phyloP scores from a whole-genome alignment of 2,888 invertebrate species.

The Ryuthela nishihirai region DNA sequence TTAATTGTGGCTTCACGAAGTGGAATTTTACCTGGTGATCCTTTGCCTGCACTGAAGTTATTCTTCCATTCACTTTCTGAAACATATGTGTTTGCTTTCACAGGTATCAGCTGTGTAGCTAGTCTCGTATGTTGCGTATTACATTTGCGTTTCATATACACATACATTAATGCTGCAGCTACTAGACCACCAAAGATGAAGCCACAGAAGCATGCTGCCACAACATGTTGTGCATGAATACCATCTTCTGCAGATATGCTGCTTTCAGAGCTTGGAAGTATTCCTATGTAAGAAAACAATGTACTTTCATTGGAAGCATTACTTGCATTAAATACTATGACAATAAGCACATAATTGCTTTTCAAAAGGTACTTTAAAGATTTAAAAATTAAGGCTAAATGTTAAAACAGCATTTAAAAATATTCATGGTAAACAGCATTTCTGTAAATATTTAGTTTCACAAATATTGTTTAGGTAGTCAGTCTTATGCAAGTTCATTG shows the following conservation, averaged over 20 bases:
- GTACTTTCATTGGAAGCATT: too few relatives aligned
- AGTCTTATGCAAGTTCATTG: too few relatives aligned
- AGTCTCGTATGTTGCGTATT: slow-evolving; percentile 6
- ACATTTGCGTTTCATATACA: slow-evolving; percentile 21
- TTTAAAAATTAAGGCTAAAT: too few relatives aligned
- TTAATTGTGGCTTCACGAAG: slow-evolving; percentile 32
- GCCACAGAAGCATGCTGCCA: slow-evolving; percentile 14
- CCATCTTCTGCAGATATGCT: slow-evolving; percentile 19
- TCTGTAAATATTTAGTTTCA: too few relatives aligned
- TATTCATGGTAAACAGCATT: too few relatives aligned
- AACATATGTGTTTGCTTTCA: slow-evolving; percentile 36
- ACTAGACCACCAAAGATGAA: slow-evolving; percentile 7
- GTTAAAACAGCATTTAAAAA: too few relatives aligned
- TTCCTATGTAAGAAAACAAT: too few relatives aligned
- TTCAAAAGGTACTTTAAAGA: too few relatives aligned
- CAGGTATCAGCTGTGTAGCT: slow-evolving; percentile 24
- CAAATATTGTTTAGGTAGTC: too few relatives aligned
- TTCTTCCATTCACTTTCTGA: slow-evolving; percentile 32
- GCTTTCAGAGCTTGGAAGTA: too few relatives aligned
- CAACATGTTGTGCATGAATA: slow-evolving; percentile 23
- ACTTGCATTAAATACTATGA: too few relatives aligned
- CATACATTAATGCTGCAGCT: slow-evolving; percentile 12
- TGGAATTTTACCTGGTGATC: slow-evolving; percentile 21
- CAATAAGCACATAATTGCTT: too few relatives aligned
- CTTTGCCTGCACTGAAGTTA: slow-evolving; percentile 8